phyloP scores from a whole-genome alignment of 1,140 invertebrate genomes.

The Drosophila sechellia region DNA sequence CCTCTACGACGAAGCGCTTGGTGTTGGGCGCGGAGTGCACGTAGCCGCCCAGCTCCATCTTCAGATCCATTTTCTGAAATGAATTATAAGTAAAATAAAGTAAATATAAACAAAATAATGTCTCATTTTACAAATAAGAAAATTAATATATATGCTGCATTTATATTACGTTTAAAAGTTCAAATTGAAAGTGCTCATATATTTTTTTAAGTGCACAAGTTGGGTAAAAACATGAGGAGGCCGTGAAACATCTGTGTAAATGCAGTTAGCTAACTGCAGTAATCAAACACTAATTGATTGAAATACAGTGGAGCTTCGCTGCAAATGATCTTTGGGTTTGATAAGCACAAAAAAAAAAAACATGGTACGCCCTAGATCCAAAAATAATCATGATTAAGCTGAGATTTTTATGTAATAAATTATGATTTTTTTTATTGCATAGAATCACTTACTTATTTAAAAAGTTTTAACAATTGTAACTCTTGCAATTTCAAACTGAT shows the following conservation, averaged over 20 bases:
- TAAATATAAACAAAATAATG: too few relatives aligned
- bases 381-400: too few relatives aligned
- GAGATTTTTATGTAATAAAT: too few relatives aligned
- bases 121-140: too few relatives aligned
- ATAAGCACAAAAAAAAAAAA: too few relatives aligned
- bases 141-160: background rate
- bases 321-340: background rate
- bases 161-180: background rate
- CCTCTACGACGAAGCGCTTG: slow-evolving; percentile 78
- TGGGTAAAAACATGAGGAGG: slow-evolving; percentile 21
- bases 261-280: slow-evolving; percentile 46
- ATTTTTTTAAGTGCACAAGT: background rate
- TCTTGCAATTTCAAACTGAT: slow-evolving; percentile 6
- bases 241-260: slow-evolving; percentile 62
- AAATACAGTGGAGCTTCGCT: slow-evolving; percentile 4
- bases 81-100: background rate
- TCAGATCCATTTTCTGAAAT: slow-evolving; percentile 38
- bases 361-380: too few relatives aligned
- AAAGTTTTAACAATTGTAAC: too few relatives aligned
- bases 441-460: too few relatives aligned
- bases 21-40: slow-evolving; percentile 62
- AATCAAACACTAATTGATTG: slow-evolving; percentile 23
- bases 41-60: slow-evolving; percentile 59
- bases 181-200: background rate
- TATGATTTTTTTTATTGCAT: too few relatives aligned